Evolutionary conservation across 2,888 invertebrate species (phyloP).

Genomic region (Psylliodes chrysocephalus): DNA sequence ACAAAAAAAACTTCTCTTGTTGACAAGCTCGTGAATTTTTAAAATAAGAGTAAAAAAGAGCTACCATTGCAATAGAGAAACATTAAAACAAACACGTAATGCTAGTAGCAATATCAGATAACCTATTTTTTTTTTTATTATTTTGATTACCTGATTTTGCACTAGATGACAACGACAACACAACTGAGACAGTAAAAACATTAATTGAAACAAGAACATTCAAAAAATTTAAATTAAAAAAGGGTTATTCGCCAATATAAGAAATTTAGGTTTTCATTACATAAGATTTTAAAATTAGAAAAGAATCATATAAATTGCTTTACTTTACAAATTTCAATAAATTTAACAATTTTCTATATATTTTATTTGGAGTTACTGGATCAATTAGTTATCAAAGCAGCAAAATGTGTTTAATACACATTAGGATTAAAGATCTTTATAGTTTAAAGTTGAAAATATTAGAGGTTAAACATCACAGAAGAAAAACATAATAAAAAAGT

Average conservation of each 20-base stretch:
- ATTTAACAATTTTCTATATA: too few species aligned
- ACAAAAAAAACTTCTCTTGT: background rate
- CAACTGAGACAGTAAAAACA: slow-evolving; percentile 13
- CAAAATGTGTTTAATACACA: too few species aligned
- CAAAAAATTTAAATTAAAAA: background rate
- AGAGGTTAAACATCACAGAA: too few species aligned
- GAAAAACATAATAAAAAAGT: too few species aligned
- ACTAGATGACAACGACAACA: slow-evolving; percentile 15
- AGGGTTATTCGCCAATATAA: slow-evolving; percentile 9
- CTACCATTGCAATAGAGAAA: slow-evolving; percentile 6
- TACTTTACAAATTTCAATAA: too few species aligned
- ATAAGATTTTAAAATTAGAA: too few species aligned
- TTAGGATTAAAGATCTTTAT: too few species aligned
- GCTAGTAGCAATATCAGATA: slow-evolving; percentile 1
- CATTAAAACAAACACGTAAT: slow-evolving; percentile 13
- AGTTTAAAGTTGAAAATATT: too few species aligned
- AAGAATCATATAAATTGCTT: too few species aligned
- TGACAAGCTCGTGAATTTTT: background rate
- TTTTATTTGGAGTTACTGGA: too few species aligned
- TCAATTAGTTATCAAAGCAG: too few species aligned
- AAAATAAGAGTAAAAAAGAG: slow-evolving; percentile 8
- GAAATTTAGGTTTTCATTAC: too few species aligned
- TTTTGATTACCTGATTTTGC: slow-evolving; percentile 1
- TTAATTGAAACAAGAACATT: slow-evolving; percentile 1
- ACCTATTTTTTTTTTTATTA: background rate